A percentile compares a stretch with the other conserved stretches of the same genome.
Conservation (phyloP, 1,140 invertebrate genomes). For the Ips nitidus region DNA sequence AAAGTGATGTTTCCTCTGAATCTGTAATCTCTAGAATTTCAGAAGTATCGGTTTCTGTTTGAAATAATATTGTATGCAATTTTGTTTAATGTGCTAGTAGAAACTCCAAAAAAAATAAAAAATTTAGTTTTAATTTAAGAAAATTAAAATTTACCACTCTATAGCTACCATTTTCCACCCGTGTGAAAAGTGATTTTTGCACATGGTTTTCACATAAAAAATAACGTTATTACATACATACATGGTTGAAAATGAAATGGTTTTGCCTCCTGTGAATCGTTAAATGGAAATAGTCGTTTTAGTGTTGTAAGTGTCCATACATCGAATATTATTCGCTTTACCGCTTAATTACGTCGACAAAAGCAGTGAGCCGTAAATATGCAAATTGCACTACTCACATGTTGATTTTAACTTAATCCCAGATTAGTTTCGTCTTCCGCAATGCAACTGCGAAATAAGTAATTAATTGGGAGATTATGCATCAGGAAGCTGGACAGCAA, state of each 20-base stretch:
- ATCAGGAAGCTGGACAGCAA: neutral
- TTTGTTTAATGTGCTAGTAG: too few species aligned
- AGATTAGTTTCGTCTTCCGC: conserved; percentile 19
- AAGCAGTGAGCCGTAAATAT: conserved; percentile 18
- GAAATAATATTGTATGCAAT: too few species aligned
- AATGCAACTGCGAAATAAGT: conserved; percentile 6
- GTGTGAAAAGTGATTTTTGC: too few species aligned
- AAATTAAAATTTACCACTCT: neutral
- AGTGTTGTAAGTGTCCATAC: neutral
- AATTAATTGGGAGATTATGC: conserved; percentile 17
- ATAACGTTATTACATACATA: too few species aligned
- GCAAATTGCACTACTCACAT: conserved; percentile 14
- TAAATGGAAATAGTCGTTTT: neutral
- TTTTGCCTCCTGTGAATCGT: neutral
- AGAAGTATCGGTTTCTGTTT: too few species aligned
- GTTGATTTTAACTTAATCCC: conserved; percentile 13
- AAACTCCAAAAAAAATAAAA: too few species aligned
- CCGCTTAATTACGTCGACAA: conserved; percentile 14
- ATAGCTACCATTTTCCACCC: too few species aligned
- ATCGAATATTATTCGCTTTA: conserved; percentile 3
- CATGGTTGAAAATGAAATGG: neutral
- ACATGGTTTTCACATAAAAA: too few species aligned
- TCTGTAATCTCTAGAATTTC: too few species aligned
- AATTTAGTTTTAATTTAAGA: neutral
- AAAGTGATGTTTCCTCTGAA: too few species aligned